Evolutionary conservation across 1,140 invertebrate species (phyloP), one percentile per base, ranked within the genome.

Genomic region (Aethina tumida): DNA sequence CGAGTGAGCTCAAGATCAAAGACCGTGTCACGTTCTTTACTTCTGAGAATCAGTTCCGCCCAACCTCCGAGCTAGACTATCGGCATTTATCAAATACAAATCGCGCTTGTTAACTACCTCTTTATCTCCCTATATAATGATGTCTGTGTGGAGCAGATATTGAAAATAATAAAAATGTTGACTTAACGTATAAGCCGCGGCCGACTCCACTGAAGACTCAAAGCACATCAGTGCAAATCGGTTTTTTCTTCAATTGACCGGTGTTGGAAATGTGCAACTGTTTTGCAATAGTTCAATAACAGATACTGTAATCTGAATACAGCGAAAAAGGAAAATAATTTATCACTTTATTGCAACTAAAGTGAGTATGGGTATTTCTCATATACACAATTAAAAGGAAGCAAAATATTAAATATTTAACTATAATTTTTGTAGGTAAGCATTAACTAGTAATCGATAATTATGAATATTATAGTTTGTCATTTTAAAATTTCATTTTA

Each of bases 1-100:
- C 28, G 34, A 39, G n/a, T 21, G 37, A 39, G 30, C 30, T 16
- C 21, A n/a, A 29, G 26, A 39, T 39, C 37, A 39, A 39, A 39
- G 37, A 30, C 27, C 29, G 4, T 30, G 27, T 39, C 37, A 39
- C 37, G 37, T 39, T 30, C 30, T 20, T 19, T 21, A 26, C 24
- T n/a, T 26, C 24, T 10, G 14, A 26, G 24, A 13, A n/a, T 13
- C 24, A 26, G n/a, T 13, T n/a, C n/a, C n/a, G 14, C 24, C 24
- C 2, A 26, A 26, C n/a, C n/a, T n/a, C 13, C n/a, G 24, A 26
- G 14, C 24, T 26, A n/a, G n/a, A n/a, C n/a, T 26, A 26, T 26
- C 24, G 24, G 24, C 24, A 5, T 26, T 26, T 26, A 26, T 26
- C 24, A 26, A 13, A 26, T 26, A 26, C 24, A 26, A 26, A 26